Evolutionary conservation across 2,797 vertebrate genomes (phyloP), one percentile per base, ranked within the genome.

Genomic region (Lophura swinhoii): DNA sequence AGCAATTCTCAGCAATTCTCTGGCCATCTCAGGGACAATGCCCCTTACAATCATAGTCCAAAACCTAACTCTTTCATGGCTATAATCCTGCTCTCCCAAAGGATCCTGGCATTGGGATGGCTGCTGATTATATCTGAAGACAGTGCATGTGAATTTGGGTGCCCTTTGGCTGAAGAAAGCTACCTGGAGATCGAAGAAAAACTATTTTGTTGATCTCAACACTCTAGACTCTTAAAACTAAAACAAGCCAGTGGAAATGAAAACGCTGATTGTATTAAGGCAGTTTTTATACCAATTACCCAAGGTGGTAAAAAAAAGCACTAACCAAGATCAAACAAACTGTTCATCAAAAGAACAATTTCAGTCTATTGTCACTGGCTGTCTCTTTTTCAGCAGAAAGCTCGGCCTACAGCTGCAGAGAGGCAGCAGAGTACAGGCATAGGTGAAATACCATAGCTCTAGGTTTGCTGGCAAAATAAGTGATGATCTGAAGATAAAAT

Each of bases 281-380:
- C 77, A 49, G 66, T 75, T 95, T 84, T 84, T 70, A 73, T 31
- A 81, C 59, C 70, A 88, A 43, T 77, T 92, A 77, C 63, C 53
- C 75, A 84, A 80, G 39, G 41, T 82, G 29, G 56, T 43, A 75
- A 75, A 87, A 81, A 81, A 84, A 88, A 55, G 13, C 41, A 84
- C 67, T 80, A 93, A 46, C n/a, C 12, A 73, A 81, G 84, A 94
- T 91, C 69, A 91, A 93, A 91, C 53, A 78, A 91, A 23, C 72
- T 59, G 31, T 70, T 67, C 29, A 74, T 81, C 51, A 84, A 70
- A 80, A 87, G 68, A 64, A 90, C 63, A 82, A 58, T 39, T 75
- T 89, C 66, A 90, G 67, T 16, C 80, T 63, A 56, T 14, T 75
- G 91, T 66, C 70, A 81, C 6, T 28, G 82, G 64, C 58, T 82